Evolutionary conservation across 2,888 invertebrate species (phyloP), one percentile per base, ranked within the genome.

Genomic region (Oegoconia quadripuncta): DNA sequence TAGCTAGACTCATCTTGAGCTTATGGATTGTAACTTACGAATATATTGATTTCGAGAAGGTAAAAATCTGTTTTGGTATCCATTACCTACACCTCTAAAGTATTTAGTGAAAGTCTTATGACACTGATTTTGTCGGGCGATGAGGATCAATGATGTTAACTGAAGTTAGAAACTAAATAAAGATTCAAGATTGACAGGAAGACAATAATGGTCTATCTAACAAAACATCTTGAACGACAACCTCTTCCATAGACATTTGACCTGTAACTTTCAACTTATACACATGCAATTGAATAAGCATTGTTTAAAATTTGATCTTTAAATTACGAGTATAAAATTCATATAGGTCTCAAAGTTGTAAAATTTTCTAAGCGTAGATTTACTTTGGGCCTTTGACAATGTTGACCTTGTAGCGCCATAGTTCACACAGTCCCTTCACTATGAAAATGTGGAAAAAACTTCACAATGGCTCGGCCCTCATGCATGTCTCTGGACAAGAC

Each of bases 341-440:
- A 6, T 14, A 20, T 9, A 14, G 11, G 30, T 29, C 30, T 13
- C 16, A 7, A 18, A 30, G 32, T 16, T 14, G 37, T 18, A 34
- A 37, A 43, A 34, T 27, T 22, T 34, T 28, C 32, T 35, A 11
- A 32, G 34, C 33, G 14, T 29, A 36, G 65, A 67, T 69, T 64
- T 64, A 73, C 69, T 64, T 55, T 63, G 68, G 69, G 77, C 74
- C 70, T 81, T 76, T 82, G 80, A 81, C 73, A 74, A 59, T 27
- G 69, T 55, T 77, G 78, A 84, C 86, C 86, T 86, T 83, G 77
- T 56, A 43, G 63, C 66, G 67, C 71, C 73, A 71, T 73, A 74
- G 77, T 83, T 82, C 83, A 77, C 80, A 82, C 83, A 77, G 78
- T 74, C 86, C 86, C 86, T 86, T 86, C 86, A 84, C 86, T 76